Evolutionary conservation across 2,888 invertebrate species (phyloP).

Genomic region (Theretra japonica): DNA sequence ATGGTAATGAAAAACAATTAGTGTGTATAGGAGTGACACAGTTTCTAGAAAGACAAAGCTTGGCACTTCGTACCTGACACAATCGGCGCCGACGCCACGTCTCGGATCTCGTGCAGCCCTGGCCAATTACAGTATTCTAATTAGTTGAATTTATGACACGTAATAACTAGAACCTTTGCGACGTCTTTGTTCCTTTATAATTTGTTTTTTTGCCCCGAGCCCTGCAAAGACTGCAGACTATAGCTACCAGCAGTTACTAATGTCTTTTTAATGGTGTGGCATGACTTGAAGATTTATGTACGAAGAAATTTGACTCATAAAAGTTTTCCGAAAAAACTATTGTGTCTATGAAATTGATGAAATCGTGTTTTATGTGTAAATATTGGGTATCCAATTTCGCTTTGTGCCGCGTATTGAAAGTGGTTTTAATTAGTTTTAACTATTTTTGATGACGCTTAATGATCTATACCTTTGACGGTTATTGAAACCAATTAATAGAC

Average conservation of each 20-base stretch:
- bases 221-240: background rate
- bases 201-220: slow-evolving; percentile 5
- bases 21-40: slow-evolving; percentile 36
- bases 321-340: slow-evolving; percentile 31
- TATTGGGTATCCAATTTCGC: slow-evolving; percentile 27
- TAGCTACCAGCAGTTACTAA: slow-evolving; percentile 29
- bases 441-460: background rate
- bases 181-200: slow-evolving; percentile 38
- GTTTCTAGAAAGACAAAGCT: slow-evolving; percentile 51
- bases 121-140: slow-evolving; percentile 29
- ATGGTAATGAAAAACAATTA: slow-evolving; percentile 30
- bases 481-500: no score
- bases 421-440: slow-evolving; percentile 1
- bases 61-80: slow-evolving; percentile 68
- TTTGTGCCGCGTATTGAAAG: background rate
- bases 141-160: slow-evolving; percentile 28
- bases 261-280: slow-evolving; percentile 44
- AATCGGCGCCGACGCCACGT: slow-evolving; percentile 53
- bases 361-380: slow-evolving; percentile 33
- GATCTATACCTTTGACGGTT: background rate
- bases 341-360: slow-evolving; percentile 5
- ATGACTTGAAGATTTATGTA: slow-evolving; percentile 52
- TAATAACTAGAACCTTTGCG: slow-evolving; percentile 31
- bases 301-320: slow-evolving; percentile 26
- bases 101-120: slow-evolving; percentile 44